Evolutionary conservation across 1,140 invertebrate genomes (phyloP).

Genomic region (Pseudachorutes palmiensis): DNA sequence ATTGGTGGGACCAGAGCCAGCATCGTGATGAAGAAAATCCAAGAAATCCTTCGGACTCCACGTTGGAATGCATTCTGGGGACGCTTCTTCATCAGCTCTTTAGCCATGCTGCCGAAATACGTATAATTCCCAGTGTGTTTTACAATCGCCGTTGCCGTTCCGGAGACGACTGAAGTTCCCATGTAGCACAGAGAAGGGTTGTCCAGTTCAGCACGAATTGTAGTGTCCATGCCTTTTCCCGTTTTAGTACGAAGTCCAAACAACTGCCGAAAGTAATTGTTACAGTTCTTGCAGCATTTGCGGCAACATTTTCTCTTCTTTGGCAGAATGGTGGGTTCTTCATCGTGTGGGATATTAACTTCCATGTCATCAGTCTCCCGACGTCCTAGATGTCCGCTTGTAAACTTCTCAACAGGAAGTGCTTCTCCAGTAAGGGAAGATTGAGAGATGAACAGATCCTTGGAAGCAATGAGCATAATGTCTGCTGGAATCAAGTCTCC

Average conservation of each 20-base stretch:
- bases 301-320: no score
- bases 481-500: constrained; percentile 25
- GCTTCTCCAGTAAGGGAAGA: constrained; percentile 24
- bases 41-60: constrained; percentile 25
- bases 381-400: no score
- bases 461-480: not conserved
- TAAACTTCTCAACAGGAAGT: constrained; percentile 24
- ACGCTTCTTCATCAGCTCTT: not conserved
- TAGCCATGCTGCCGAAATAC: constrained; percentile 3
- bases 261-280: no score
- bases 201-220: constrained; percentile 17
- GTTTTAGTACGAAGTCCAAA: not conserved
- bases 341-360: no score
- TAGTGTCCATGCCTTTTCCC: not conserved
- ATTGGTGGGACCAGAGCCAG: not conserved
- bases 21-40: constrained; percentile 27
- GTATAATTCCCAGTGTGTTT: constrained; percentile 6
- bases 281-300: no score
- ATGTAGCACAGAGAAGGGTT: constrained; percentile 20
- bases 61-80: constrained; percentile 27
- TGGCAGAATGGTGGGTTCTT: no score
- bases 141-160: constrained; percentile 11
- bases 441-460: constrained; percentile 25
- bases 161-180: constrained; percentile 25
- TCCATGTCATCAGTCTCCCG: no score